Evolutionary conservation across 2,797 vertebrate genomes (phyloP), one percentile per base, ranked within the genome.

Genomic region (Discoglossus pictus): DNA sequence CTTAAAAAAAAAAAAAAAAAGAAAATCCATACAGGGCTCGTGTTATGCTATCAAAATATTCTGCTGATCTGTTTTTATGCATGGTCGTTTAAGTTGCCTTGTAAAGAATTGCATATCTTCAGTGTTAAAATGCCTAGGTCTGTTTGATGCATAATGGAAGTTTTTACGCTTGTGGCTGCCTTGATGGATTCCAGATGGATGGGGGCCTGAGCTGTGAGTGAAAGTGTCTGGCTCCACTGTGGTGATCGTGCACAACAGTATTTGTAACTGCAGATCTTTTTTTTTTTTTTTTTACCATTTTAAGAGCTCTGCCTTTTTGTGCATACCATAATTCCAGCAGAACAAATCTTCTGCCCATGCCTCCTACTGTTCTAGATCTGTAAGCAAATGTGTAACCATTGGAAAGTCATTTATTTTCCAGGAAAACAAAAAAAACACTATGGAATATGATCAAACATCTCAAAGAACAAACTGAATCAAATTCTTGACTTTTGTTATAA

Each of bases 151-250:
- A 44, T 77, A 76, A 88, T 86, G 84, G 79, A 87, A 90, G 87
- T 88, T 86, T 52, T 64, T 61, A 25, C 16, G 61, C 61, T 71
- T 71, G 68, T 65, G 68, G 61, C 44, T 52, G 36, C 70, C 80
- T 89, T 93, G 92, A 98, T 98, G 87, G 91, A 88, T 89, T 96
- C 94, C 95, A 98, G 94, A 98, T 97, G 93, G 89, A 84, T 76
- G 81, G 79, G 86, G 83, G 87, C 80, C 73, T 83, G 82, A 79
- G 80, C 79, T 80, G 24, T 74, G 85, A 87, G 86, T 85, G 86
- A 87, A 90, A 90, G 91, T 87, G 91, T 92, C 92, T 95, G 92
- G 93, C 89, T 93, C 87, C 87, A 81, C 81, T 80, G 69, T 78
- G 90, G 89, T 90, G 91, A 91, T 93, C 83, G 75, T 88, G 89